Percentiles rank a stretch among this genome's conserved stretches.
These are phyloP conservation scores for Galeruca laticollis DNA, from an alignment of 2,888 invertebrate species.

Conservation along the genomic window DNA sequence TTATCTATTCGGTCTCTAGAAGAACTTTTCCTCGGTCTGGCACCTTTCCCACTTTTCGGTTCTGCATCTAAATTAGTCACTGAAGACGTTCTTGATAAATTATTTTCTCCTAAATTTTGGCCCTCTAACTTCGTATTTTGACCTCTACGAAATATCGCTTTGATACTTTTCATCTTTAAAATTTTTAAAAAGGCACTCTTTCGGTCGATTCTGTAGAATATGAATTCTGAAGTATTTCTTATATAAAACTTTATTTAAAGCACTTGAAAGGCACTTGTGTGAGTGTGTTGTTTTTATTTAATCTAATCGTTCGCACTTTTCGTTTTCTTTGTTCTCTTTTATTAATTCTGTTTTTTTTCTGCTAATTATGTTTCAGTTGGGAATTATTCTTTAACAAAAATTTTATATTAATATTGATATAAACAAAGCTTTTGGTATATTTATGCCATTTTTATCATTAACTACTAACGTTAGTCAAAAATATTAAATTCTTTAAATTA, in stretches of 20 bases:
- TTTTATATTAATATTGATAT: neutral
- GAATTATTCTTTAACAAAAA: conserved; percentile 3
- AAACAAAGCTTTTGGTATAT: neutral
- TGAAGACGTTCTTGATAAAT: conserved; percentile 74
- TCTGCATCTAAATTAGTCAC: conserved; percentile 76
- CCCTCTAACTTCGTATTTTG: conserved; percentile 70
- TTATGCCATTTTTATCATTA: neutral
- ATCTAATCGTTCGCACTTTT: neutral
- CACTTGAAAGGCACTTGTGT: neutral
- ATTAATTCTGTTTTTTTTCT: neutral
- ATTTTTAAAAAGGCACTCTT: conserved; percentile 27
- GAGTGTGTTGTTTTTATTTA: neutral
- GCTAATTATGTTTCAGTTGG: neutral
- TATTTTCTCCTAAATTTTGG: conserved; percentile 55
- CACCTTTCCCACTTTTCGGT: conserved; percentile 70
- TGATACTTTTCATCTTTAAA: conserved; percentile 87
- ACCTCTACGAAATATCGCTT: conserved; percentile 92
- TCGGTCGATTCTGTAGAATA: conserved; percentile 31
- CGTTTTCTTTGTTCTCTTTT: neutral
- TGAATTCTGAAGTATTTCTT: conserved; percentile 6
- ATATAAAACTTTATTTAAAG: conserved; percentile 4
- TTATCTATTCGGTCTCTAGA: conserved; percentile 62
- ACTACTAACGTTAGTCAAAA: too few relatives aligned
- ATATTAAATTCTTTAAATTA: too few relatives aligned
- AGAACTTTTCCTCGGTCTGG: conserved; percentile 66